These are phyloP conservation scores for Taphrorychus bicolor DNA, from an alignment of 2,888 invertebrate genomes.

Conservation along the genomic window DNA sequence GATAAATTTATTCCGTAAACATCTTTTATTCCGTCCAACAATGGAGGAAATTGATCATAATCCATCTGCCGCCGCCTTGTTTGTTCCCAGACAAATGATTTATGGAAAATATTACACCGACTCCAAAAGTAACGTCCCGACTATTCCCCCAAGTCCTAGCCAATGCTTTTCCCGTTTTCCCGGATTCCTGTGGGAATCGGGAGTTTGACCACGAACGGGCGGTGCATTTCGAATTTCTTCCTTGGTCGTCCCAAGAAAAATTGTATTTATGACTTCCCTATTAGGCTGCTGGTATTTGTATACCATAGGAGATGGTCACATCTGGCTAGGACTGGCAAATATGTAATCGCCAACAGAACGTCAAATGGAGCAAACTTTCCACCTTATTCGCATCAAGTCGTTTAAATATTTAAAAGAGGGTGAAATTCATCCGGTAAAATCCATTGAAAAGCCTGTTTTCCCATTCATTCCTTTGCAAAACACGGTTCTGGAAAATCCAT, in stretches of 20 bases:
- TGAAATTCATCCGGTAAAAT: constrained; percentile 30
- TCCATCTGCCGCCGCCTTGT: constrained; percentile 28
- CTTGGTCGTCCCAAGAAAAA: constrained; percentile 35
- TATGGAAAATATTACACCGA: constrained; percentile 62
- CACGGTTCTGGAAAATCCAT: constrained; percentile 32
- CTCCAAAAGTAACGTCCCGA: constrained; percentile 36
- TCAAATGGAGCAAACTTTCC: too few relatives aligned
- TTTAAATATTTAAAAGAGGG: constrained; percentile 34
- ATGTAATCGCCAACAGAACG: too few relatives aligned
- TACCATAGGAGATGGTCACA: too few relatives aligned
- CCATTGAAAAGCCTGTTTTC: constrained; percentile 36
- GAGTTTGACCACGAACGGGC: constrained; percentile 40
- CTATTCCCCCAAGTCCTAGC: constrained; percentile 34
- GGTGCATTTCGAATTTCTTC: constrained; percentile 39
- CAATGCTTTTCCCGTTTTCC: constrained; percentile 40
- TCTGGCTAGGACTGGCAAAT: too few relatives aligned
- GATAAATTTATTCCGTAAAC: constrained; percentile 3
- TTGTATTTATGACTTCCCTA: constrained; percentile 37
- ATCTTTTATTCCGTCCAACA: background rate
- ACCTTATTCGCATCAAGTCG: constrained; percentile 22
- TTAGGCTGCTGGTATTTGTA: constrained; percentile 11
- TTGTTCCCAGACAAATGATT: constrained; percentile 53
- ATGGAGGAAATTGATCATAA: constrained; percentile 35
- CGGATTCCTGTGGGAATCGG: constrained; percentile 33
- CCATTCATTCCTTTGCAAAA: constrained; percentile 31